phyloP scores from a whole-genome alignment of 2,797 vertebrate species.

The Borostomias antarcticus region DNA sequence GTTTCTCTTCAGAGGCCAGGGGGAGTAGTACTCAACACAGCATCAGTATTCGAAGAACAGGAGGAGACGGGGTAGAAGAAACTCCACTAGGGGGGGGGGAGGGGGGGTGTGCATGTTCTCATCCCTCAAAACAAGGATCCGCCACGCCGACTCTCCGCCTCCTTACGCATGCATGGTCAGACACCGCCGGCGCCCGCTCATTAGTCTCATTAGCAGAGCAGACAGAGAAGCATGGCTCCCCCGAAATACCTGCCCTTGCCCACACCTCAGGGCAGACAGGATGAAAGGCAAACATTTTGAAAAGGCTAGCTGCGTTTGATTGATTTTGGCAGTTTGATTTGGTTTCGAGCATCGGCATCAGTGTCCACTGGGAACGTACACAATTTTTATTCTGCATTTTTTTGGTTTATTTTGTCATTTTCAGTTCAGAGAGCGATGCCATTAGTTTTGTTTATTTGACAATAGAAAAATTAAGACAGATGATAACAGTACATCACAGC shows the following conservation, averaged over 20 bases:
- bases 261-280: conserved; percentile 58
- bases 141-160: conserved; percentile 53
- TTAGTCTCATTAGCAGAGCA: conserved; percentile 83
- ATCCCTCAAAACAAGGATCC: conserved; percentile 67
- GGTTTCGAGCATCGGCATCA: conserved; percentile 46
- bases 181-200: conserved; percentile 77
- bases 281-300: conserved; percentile 57
- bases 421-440: not conserved
- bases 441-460: conserved; percentile 32
- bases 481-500: conserved; percentile 45
- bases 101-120: conserved; percentile 72
- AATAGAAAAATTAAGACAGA: too few relatives aligned
- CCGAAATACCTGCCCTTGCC: conserved; percentile 81
- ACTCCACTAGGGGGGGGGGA: conserved; percentile 64
- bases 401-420: not conserved
- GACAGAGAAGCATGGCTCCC: conserved; percentile 82
- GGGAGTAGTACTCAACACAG: conserved; percentile 39
- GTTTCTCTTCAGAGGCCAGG: not conserved
- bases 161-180: conserved; percentile 83
- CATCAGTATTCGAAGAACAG: conserved; percentile 61
- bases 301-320: conserved; percentile 57
- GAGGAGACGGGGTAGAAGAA: conserved; percentile 47
- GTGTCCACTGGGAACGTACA: not conserved
- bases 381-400: conserved; percentile 3
- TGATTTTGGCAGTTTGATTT: too few relatives aligned